A percentile compares a stretch with the other conserved stretches of the same genome.
These are phyloP conservation scores for Diacarnus erythraeanus DNA, from an alignment of 37 sponge, comb jelly and placozoan genomes.

Conservation along the genomic window DNA sequence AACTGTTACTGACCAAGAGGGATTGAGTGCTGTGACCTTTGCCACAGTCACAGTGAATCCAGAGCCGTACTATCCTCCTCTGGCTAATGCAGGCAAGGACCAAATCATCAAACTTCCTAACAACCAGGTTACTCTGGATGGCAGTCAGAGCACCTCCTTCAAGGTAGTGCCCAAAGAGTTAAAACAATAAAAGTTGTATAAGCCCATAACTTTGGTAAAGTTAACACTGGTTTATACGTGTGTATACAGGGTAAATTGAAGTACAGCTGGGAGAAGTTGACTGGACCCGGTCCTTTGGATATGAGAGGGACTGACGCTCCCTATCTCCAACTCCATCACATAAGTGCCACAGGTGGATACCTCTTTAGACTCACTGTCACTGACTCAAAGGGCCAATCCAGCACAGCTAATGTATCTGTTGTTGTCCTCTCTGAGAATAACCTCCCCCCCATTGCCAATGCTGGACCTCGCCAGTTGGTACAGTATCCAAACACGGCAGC, in stretches of 20 bases:
- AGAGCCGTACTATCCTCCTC: slow-evolving; percentile 66
- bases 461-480: slow-evolving; percentile 45
- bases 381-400: slow-evolving; percentile 68
- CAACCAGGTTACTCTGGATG: slow-evolving; percentile 46
- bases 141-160: slow-evolving; percentile 60
- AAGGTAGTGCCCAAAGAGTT: slow-evolving; percentile 19
- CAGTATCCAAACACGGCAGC: slow-evolving; percentile 40
- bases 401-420: slow-evolving; percentile 47
- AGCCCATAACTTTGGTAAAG: too few species aligned
- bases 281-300: slow-evolving; percentile 20
- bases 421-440: slow-evolving; percentile 65
- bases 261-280: slow-evolving; percentile 41
- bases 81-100: slow-evolving; percentile 49
- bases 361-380: slow-evolving; percentile 68
- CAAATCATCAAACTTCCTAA: slow-evolving; percentile 42
- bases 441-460: slow-evolving; percentile 69
- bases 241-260: slow-evolving; percentile 17
- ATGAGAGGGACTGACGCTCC: slow-evolving; percentile 17
- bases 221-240: background rate
- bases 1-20: slow-evolving; percentile 70
- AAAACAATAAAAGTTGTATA: background rate
- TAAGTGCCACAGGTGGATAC: slow-evolving; percentile 6
- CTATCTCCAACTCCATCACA: background rate
- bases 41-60: slow-evolving; percentile 59
- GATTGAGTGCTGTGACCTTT: slow-evolving; percentile 11